phyloP scores from a whole-genome alignment of 2,113 vertebrate genomes.

The Strix aluco region DNA sequence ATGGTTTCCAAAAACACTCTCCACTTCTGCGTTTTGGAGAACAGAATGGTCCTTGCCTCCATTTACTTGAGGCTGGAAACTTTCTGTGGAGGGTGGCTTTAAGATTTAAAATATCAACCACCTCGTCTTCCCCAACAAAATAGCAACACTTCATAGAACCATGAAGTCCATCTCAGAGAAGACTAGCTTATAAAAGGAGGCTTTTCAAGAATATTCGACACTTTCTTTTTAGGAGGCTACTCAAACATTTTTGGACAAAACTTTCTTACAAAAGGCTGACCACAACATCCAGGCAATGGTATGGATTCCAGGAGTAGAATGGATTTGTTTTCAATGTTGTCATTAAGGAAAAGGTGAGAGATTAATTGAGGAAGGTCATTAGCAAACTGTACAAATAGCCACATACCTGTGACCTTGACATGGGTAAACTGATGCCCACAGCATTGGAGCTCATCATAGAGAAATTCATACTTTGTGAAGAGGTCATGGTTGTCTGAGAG shows the following conservation, averaged over 20 bases:
- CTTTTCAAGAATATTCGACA: background rate
- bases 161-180: background rate
- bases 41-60: background rate
- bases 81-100: background rate
- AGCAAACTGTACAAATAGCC: background rate
- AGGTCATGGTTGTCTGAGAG: conserved; percentile 83
- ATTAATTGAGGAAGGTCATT: background rate
- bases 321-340: background rate
- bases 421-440: conserved; percentile 80
- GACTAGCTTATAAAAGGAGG: background rate
- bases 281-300: background rate
- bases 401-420: conserved; percentile 88
- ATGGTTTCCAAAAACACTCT: background rate
- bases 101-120: background rate
- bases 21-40: background rate
- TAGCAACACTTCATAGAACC: background rate
- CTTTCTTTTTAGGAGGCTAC: background rate
- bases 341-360: background rate
- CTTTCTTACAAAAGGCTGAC: background rate
- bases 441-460: conserved; percentile 85
- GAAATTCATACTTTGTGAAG: conserved; percentile 94
- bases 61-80: background rate
- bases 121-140: background rate
- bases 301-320: background rate
- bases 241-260: background rate